Base-by-base conservation (phyloP, 2,113 vertebrate genomes). In the Heterotis niloticus region DNA sequence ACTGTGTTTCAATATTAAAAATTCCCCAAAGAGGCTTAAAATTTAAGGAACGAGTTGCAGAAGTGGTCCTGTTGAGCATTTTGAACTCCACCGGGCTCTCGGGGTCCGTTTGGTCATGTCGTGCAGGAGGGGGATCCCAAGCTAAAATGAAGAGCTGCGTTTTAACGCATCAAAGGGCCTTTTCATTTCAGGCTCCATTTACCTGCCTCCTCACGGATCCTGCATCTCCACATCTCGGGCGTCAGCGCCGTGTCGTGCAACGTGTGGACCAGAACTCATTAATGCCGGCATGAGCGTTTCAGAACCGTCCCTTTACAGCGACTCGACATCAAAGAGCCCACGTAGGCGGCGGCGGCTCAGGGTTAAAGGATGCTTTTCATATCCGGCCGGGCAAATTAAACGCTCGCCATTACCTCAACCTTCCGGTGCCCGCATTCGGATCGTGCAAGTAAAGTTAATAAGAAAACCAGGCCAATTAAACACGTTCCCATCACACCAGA, bases 131-230 rank as follows among this genome's bases (percentile, higher is more conserved):
- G 7, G 7, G 7, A 44, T 44, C n/a, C 14, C 51, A 72, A 72
- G 51, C 14, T 54, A 10, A 52, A 72, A 72, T 54, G 54, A 24
- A 54, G 70, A 54, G 34, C 20, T 62, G 59, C 20, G 11, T 72
- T 72, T 52, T 56, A 72, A 72, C 52, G 70, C 70, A 72, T 72
- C 70, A 72, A 56, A 72, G 70, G 51, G 70, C 23, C 70, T 72
- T 72, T 72, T 72, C 70, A 72, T 72, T 72, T 72, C 70, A 72
- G 14, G 70, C 52, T 26, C 52, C 70, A 72, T 72, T 72, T 72
- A 72, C 51, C 23, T n/a, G 34, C 16, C 70, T 56, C 34, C 51
- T 16, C 70, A 24, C 51, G 23, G 70, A 54, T 54, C 70, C 24
- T 44, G 13, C 34, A 72, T 72, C 51, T 56, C 51, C 51, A n/a